phyloP scores from a whole-genome alignment of 1,140 invertebrate species.

The Aphis gossypii region DNA sequence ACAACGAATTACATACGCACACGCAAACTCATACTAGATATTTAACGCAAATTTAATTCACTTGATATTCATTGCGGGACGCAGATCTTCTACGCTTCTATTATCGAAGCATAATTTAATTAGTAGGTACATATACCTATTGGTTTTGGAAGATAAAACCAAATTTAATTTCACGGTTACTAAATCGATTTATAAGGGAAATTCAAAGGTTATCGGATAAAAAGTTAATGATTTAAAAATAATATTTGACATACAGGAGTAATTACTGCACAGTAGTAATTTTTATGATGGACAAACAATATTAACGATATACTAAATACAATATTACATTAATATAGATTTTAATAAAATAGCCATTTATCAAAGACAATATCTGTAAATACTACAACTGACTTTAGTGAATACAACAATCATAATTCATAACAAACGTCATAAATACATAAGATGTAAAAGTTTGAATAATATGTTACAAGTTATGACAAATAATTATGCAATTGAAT shows the following conservation, averaged over 20 bases:
- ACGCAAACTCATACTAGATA: not conserved
- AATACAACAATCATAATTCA: not conserved
- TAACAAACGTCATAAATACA: not conserved
- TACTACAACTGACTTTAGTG: not conserved
- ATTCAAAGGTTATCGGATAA: not conserved
- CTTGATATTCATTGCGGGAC: not conserved
- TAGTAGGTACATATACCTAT: not conserved
- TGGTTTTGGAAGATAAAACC: not conserved
- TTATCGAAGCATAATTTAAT: not conserved
- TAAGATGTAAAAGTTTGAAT: not conserved
- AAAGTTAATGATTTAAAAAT: not conserved
- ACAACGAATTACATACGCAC: not conserved
- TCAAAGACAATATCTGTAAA: not conserved
- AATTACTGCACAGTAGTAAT: not conserved
- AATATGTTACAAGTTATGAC: not conserved
- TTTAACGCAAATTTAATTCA: slow-evolving; percentile 19
- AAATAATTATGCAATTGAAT: not conserved
- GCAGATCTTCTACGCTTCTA: not conserved
- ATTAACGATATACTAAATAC: not conserved
- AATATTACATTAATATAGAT: not conserved
- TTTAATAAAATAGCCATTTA: not conserved
- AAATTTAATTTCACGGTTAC: slow-evolving; percentile 6
- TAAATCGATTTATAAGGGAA: not conserved
- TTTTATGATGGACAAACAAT: not conserved
- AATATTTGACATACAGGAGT: not conserved